Evolutionary conservation across 2,113 vertebrate genomes (phyloP), one percentile per base, ranked within the genome.

Genomic region (Gymnocephalus cernua): DNA sequence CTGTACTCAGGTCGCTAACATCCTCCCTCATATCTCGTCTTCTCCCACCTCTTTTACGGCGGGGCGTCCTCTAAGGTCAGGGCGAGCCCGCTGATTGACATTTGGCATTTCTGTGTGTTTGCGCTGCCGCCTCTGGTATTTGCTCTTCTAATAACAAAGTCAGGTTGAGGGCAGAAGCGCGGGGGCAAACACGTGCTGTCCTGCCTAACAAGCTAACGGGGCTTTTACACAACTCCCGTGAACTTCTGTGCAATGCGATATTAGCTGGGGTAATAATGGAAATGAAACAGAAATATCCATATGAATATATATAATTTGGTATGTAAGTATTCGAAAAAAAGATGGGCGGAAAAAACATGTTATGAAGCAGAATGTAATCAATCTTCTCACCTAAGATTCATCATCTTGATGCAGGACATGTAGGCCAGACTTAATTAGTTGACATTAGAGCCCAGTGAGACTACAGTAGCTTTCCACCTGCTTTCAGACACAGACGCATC

Each of bases 91-190:
- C 82, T 89, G 91, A 93, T 86, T 86, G 91, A 86, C 90, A 91
- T 88, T 92, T 92, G 87, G 79, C 85, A 90, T 92, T 90, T 88
- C 61, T 66, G 19, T 70, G 68, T 83, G 88, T 91, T 89, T 88
- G 88, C 45, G 1, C 80, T 14, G 80, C 76, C 4, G 63, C 88
- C 66, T 77, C 74, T 88, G 84, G 83, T 89, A 86, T 93, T 88
- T 91, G 58, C 86, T 86, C 74, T 53, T 80, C 77, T 83, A 85
- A 92, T 87, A 93, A 89, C 80, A 90, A 92, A 89, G 87, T 86
- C 87, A 87, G 79, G 61, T 75, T 41, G 87, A 89, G 86, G 87
- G 68, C 85, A 87, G 59, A 58, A 21, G 57, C 54, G 3, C 3
- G 1, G 69, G 54, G 80, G 53, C 57, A 78, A 82, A 77, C 83